phyloP scores from a whole-genome alignment of 2,113 vertebrate species.

The Oreocharis arfaki region DNA sequence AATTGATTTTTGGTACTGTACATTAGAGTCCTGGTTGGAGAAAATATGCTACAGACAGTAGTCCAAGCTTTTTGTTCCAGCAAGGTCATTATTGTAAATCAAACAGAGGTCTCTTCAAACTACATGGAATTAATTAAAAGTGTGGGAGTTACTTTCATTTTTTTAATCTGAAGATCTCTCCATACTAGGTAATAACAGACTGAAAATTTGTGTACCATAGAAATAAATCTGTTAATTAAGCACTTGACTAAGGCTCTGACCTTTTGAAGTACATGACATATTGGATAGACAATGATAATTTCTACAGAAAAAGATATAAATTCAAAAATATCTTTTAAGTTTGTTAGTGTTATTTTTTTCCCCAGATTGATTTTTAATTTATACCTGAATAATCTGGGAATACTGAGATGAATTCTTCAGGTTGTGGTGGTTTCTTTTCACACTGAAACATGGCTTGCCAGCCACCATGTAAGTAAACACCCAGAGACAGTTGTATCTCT shows the following conservation, averaged over 20 bases:
- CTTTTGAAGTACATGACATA: not conserved
- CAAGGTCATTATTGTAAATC: not conserved
- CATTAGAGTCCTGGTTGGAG: not conserved
- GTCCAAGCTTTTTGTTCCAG: not conserved
- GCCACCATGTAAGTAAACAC: not conserved
- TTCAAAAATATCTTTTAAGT: not conserved
- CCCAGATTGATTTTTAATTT: not conserved
- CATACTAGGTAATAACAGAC: not conserved
- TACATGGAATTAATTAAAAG: not conserved
- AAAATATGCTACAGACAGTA: not conserved
- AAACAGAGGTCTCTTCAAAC: not conserved
- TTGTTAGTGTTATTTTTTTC: rapidly evolving
- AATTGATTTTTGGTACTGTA: not conserved
- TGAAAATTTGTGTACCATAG: not conserved
- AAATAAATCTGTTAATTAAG: not conserved
- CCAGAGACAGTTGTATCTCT: not conserved
- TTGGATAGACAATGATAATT: not conserved
- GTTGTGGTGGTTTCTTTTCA: not conserved
- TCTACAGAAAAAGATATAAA: not conserved
- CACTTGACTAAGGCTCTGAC: not conserved
- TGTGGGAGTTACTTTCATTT: rapidly evolving
- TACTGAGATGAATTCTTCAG: not conserved
- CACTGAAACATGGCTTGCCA: not conserved
- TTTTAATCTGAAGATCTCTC: not conserved
- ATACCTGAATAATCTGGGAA: not conserved